Evolutionary conservation across 1,140 invertebrate species (phyloP).

Genomic region (Ephestia elutella): DNA sequence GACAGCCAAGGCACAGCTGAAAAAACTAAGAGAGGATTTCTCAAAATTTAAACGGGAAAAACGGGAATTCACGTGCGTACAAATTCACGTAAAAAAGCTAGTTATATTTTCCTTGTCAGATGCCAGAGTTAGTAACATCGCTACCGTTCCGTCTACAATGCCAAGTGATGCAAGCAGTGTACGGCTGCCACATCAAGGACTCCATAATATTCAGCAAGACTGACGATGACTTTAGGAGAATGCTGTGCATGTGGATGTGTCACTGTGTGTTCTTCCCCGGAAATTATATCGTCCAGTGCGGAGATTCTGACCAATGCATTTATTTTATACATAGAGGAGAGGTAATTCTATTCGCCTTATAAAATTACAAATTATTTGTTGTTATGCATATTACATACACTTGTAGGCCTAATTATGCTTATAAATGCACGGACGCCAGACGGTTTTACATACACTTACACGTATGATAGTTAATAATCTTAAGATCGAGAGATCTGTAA

Average conservation of each 20-base stretch:
- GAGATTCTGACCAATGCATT: slow-evolving; percentile 66
- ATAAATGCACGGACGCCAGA: too few relatives aligned
- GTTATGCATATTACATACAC: too few relatives aligned
- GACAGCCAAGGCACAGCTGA: too few relatives aligned
- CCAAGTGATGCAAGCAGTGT: slow-evolving; percentile 64
- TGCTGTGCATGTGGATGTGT: slow-evolving; percentile 59
- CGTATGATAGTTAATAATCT: too few relatives aligned
- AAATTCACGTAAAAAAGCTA: too few relatives aligned
- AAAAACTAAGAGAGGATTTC: too few relatives aligned
- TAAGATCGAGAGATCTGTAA: too few relatives aligned
- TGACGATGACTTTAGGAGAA: slow-evolving; percentile 56
- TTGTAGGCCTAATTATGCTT: too few relatives aligned
- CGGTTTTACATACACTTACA: too few relatives aligned
- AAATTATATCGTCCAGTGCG: slow-evolving; percentile 68
- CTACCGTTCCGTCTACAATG: slow-evolving; percentile 55
- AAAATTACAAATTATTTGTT: neutral
- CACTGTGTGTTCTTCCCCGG: slow-evolving; percentile 69
- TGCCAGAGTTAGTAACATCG: slow-evolving; percentile 47
- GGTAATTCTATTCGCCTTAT: slow-evolving; percentile 28
- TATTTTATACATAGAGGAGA: slow-evolving; percentile 71
- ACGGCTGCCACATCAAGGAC: slow-evolving; percentile 58
- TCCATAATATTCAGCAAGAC: slow-evolving; percentile 66
- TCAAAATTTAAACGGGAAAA: too few relatives aligned
- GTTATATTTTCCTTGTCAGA: slow-evolving; percentile 27
- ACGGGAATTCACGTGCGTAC: too few relatives aligned